Evolutionary conservation across 2,113 vertebrate species (phyloP), one percentile per base, ranked within the genome.

Genomic region (Cepphus grylle): DNA sequence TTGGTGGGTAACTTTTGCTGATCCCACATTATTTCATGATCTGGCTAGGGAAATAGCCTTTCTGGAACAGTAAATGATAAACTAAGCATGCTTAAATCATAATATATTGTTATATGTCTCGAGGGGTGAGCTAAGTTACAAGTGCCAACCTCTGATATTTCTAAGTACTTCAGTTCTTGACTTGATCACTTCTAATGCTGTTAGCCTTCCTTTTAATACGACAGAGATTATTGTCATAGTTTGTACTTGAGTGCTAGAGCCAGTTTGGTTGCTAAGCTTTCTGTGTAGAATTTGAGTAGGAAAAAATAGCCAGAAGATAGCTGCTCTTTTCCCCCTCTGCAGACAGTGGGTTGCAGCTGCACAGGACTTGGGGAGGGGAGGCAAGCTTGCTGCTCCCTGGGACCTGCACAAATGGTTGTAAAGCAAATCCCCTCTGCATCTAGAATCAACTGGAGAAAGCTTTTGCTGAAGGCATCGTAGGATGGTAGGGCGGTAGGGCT

Each of bases 241-340:
- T 36, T 22, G 8, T 3, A 78, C 32, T 40, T 23, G 50, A 91
- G 43, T 84, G 52, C 43, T 7, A 63, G n/a, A 67, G 29, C 6
- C 30, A n/a, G 49, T 47, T 66, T 40, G 10, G 45, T 76, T 74
- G 49, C 55, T 74, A 66, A 71, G 61, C 14, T 71, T 71, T 78
- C 63, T n/a, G 12, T 40, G 32, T n/a, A 49, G 45, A 59, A 38
- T 58, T 55, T 12, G 17, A 45, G 22, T 22, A 50, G 53, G 12
- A 49, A 72, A 79, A 70, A 42, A 4, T 4, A 86, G 11, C 17
- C 61, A 81, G 76, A 62, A 92, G 62, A 66, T n/a, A 0, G 11
- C 16, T 69, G 11, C n/a, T 63, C 16, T 20, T 16, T 11, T 29
- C 8, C 0, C 1, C 2, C 2, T 22, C 50, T 42, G 32, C 19